These are phyloP conservation scores for Plutomurus gul DNA, from an alignment of 1,140 invertebrate species.

Conservation along the genomic window DNA sequence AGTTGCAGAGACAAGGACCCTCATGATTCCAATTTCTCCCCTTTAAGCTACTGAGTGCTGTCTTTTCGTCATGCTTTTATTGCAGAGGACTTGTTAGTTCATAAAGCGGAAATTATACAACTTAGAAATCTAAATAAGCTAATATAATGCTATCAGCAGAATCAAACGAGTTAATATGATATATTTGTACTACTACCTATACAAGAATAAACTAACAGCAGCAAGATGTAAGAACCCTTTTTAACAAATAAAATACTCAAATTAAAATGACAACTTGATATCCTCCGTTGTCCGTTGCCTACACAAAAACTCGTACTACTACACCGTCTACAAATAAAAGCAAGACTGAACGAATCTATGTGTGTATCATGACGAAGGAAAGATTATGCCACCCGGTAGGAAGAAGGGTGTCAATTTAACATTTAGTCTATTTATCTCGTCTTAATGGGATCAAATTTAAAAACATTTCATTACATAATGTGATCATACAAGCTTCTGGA, in stretches of 20 bases:
- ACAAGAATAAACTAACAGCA: too few relatives aligned
- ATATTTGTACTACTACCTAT: too few relatives aligned
- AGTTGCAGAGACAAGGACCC: neutral
- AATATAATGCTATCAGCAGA: neutral
- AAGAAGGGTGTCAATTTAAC: too few relatives aligned
- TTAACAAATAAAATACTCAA: slow-evolving; percentile 1
- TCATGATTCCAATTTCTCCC: neutral
- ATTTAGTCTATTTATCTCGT: too few relatives aligned
- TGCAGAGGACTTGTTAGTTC: neutral
- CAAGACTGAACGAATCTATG: too few relatives aligned
- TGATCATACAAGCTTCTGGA: neutral
- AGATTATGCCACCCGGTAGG: too few relatives aligned
- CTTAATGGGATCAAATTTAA: slow-evolving; percentile 21
- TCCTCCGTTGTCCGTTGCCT: too few relatives aligned
- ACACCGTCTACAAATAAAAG: too few relatives aligned
- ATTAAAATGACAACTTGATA: neutral
- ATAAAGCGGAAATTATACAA: slow-evolving; percentile 8
- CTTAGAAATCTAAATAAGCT: slow-evolving; percentile 13
- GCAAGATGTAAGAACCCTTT: neutral
- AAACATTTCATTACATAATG: neutral
- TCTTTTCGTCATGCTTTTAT: neutral
- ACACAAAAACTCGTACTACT: neutral
- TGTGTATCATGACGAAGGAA: too few relatives aligned
- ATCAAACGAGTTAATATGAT: too few relatives aligned
- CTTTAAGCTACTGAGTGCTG: neutral